A percentile compares a stretch with the other conserved stretches of the same genome.
These are phyloP conservation scores for Enchytraeus crypticus DNA, from an alignment of 2,888 invertebrate genomes.

Conservation along the genomic window DNA sequence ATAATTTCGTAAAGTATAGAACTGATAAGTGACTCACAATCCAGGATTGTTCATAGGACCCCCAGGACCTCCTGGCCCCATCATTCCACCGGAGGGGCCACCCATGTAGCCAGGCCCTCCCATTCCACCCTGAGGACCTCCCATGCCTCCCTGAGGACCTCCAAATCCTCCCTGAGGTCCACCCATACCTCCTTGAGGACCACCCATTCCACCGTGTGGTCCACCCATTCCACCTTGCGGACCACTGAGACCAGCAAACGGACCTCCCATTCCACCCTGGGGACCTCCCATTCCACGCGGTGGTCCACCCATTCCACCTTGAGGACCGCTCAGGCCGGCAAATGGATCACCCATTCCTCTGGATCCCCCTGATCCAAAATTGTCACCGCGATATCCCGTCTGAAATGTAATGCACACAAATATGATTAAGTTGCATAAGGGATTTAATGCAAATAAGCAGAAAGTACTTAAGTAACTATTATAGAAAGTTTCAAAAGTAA, in stretches of 20 bases:
- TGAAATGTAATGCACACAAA: too few relatives aligned
- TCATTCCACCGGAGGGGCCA: not conserved
- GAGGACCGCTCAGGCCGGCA: not conserved
- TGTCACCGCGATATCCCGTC: too few relatives aligned
- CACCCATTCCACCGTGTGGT: constrained; percentile 15
- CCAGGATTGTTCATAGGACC: too few relatives aligned
- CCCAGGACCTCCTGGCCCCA: not conserved
- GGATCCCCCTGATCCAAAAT: not conserved
- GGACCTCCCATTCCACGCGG: not conserved
- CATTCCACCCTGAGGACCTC: not conserved
- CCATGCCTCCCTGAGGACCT: not conserved
- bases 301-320: not conserved
- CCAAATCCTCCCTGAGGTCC: not conserved
- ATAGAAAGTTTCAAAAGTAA: too few relatives aligned
- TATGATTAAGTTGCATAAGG: too few relatives aligned
- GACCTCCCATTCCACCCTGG: not conserved
- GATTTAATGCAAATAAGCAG: too few relatives aligned
- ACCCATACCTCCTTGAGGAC: constrained; percentile 15
- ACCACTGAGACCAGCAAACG: constrained; percentile 4
- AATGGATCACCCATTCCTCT: not conserved
- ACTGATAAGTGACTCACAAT: too few relatives aligned
- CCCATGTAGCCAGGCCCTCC: not conserved
- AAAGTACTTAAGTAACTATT: too few relatives aligned
- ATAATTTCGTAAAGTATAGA: too few relatives aligned
- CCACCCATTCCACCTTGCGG: constrained; percentile 8